A percentile compares a stretch with the other conserved stretches of the same genome.
These are phyloP conservation scores for Lypha dubia DNA, from an alignment of 2,888 invertebrate species.

Conservation along the genomic window DNA sequence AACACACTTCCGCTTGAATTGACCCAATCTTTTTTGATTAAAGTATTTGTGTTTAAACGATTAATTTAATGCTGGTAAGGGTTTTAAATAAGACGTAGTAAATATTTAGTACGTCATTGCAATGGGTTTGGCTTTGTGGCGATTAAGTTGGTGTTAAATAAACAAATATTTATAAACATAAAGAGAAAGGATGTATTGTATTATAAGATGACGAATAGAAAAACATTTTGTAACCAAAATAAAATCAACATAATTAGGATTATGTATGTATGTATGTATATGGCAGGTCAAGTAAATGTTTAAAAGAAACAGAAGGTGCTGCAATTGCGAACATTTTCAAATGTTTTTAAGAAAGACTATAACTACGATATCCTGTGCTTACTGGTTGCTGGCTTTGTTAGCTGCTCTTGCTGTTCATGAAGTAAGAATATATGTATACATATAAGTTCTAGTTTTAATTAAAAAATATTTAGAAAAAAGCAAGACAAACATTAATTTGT, in stretches of 20 bases:
- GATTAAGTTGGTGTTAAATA: neutral
- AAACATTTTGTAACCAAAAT: constrained; percentile 26
- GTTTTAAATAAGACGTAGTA: neutral
- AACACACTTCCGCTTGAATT: constrained; percentile 63
- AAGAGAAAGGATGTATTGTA: neutral
- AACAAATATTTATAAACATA: neutral
- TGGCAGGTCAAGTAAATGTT: neutral
- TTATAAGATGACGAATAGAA: constrained; percentile 12
- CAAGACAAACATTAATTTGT: no score
- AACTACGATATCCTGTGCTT: no score
- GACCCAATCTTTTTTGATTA: constrained; percentile 42
- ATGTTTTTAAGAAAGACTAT: no score
- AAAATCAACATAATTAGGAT: neutral
- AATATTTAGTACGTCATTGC: neutral
- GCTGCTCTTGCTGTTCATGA: no score
- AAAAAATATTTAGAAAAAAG: no score
- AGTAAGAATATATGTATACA: no score
- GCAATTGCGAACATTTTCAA: no score
- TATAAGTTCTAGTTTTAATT: no score
- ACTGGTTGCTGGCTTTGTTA: no score
- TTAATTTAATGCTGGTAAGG: neutral
- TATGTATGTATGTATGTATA: no score
- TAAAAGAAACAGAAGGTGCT: neutral
- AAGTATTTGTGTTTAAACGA: neutral
- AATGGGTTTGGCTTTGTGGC: neutral